phyloP scores from a whole-genome alignment of 1,140 invertebrate genomes.

The Cyclargus thomasi region DNA sequence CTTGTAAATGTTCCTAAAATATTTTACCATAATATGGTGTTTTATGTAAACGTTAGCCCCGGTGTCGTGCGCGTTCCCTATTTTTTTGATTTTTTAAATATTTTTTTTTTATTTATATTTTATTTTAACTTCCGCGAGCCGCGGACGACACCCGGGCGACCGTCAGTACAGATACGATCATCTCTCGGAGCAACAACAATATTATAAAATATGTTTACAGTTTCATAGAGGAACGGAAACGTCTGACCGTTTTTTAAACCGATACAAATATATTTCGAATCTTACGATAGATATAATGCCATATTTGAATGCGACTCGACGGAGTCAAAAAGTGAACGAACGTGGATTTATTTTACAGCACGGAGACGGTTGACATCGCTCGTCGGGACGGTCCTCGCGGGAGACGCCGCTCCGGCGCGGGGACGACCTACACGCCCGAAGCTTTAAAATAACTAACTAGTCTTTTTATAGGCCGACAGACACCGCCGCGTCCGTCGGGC shows the following conservation, averaged over 20 bases:
- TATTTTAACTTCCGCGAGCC: constrained; percentile 65
- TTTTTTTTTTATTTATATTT: constrained; percentile 50
- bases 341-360: constrained; percentile 1
- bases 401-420: constrained; percentile 33
- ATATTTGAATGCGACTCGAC: constrained; percentile 8
- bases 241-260: constrained; percentile 20
- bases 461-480: constrained; percentile 64
- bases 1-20: constrained; percentile 71
- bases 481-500: constrained; percentile 35
- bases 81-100: constrained; percentile 43
- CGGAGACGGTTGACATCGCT: background rate
- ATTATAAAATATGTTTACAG: constrained; percentile 53
- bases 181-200: constrained; percentile 54
- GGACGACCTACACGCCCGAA: constrained; percentile 60
- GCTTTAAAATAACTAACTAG: constrained; percentile 71
- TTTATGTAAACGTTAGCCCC: constrained; percentile 53
- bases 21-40: constrained; percentile 51
- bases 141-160: constrained; percentile 68
- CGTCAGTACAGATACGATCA: constrained; percentile 51
- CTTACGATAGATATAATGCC: constrained; percentile 6
- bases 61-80: constrained; percentile 67
- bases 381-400: background rate
- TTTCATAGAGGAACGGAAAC: constrained; percentile 39
- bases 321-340: background rate
- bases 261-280: constrained; percentile 21